A percentile compares a stretch with the other conserved stretches of the same genome.
Conservation (phyloP, 2,888 invertebrate genomes). For the Heliconius charithonia region DNA sequence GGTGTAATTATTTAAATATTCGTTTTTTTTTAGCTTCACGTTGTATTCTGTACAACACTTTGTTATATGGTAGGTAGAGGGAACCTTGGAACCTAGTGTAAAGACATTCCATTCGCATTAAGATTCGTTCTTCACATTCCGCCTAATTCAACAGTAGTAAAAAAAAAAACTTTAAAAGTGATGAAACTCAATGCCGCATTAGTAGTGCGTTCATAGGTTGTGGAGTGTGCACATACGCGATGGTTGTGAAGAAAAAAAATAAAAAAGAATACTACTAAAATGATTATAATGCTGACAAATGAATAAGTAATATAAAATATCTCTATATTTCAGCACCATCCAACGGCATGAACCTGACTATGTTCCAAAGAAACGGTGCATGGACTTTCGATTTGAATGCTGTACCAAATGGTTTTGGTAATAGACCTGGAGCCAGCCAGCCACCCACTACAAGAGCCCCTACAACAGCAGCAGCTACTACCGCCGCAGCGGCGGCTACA, state of each 20-base stretch:
- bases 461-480: conserved; percentile 34
- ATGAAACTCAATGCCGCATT: not conserved
- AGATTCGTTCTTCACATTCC: not conserved
- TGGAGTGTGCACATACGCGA: no score
- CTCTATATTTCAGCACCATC: conserved; percentile 56
- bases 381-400: conserved; percentile 43
- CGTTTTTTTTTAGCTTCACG: no score
- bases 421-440: not conserved
- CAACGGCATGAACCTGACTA: conserved; percentile 58
- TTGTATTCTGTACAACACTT: not conserved
- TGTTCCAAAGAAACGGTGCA: conserved; percentile 47
- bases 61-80: not conserved
- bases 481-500: conserved; percentile 3
- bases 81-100: not conserved
- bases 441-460: not conserved
- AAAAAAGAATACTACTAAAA: not conserved
- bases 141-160: not conserved
- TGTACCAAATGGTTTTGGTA: conserved; percentile 30
- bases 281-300: not conserved
- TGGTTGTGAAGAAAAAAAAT: no score
- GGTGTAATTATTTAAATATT: no score
- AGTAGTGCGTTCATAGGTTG: not conserved
- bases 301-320: not conserved
- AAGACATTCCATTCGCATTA: not conserved
- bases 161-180: not conserved